Conservation (phyloP, 2,888 invertebrate genomes). For the Phorcus lineatus region DNA sequence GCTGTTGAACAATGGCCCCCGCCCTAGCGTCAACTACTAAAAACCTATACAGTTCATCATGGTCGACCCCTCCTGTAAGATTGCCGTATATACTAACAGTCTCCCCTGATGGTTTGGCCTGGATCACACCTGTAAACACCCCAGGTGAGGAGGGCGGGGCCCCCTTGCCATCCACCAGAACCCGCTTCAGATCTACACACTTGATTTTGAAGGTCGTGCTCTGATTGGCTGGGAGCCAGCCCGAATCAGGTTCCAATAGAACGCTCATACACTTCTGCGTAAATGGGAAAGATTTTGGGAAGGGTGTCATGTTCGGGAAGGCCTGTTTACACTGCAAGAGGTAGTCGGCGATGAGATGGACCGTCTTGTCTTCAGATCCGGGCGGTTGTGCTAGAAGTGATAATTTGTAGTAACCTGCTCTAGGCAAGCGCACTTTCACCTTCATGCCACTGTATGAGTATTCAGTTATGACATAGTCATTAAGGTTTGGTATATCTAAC, state of each 20-base stretch:
- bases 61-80: background rate
- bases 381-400: background rate
- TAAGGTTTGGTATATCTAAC: background rate
- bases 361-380: background rate
- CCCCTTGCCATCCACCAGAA: background rate
- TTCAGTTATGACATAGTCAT: background rate
- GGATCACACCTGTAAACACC: background rate
- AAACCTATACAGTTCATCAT: conserved; percentile 6
- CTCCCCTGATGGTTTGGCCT: background rate
- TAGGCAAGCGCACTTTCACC: background rate
- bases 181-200: background rate
- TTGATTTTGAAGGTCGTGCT: background rate
- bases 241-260: background rate
- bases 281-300: background rate
- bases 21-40: background rate
- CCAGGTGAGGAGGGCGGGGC: background rate
- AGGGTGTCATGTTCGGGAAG: background rate
- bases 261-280: background rate
- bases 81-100: background rate
- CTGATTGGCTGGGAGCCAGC: background rate
- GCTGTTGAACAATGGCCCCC: background rate
- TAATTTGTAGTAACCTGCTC: background rate
- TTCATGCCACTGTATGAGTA: conserved; percentile 2
- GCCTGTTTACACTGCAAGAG: background rate
- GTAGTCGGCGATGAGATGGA: background rate